These are phyloP conservation scores for Macrobrachium nipponense DNA, from an alignment of 1,140 invertebrate genomes.

Conservation along the genomic window DNA sequence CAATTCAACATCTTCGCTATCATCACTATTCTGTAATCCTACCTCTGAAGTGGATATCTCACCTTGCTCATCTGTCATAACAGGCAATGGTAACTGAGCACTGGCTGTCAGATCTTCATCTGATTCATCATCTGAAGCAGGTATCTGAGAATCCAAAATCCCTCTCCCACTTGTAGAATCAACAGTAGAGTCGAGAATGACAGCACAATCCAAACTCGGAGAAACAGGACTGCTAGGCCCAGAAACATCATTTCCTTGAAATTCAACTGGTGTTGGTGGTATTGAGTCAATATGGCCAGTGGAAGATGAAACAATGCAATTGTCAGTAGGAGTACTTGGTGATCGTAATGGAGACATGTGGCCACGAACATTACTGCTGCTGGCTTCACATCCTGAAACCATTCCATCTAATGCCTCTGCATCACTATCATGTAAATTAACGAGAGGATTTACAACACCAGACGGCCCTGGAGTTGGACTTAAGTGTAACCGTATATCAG, in stretches of 20 bases:
- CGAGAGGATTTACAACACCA: constrained; percentile 20
- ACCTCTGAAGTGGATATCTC: constrained; percentile 54
- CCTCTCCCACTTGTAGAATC: constrained; percentile 61
- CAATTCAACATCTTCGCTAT: constrained; percentile 45
- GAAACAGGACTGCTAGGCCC: constrained; percentile 40
- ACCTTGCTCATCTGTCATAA: constrained; percentile 32
- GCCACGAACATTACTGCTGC: constrained; percentile 30
- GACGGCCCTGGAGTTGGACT: constrained; percentile 32
- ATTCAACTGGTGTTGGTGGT: constrained; percentile 49
- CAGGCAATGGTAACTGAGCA: constrained; percentile 39
- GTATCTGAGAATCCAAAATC: constrained; percentile 31
- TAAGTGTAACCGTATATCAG: not conserved
- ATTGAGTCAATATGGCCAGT: constrained; percentile 71
- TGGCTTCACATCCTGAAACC: constrained; percentile 41
- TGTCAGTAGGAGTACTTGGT: constrained; percentile 58
- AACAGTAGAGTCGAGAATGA: constrained; percentile 61
- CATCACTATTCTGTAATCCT: constrained; percentile 44
- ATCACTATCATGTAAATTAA: constrained; percentile 34
- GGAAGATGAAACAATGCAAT: constrained; percentile 68
- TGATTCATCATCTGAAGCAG: constrained; percentile 22
- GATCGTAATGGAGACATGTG: constrained; percentile 41
- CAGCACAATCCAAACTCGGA: constrained; percentile 38
- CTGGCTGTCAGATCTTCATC: constrained; percentile 34
- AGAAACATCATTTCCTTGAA: constrained; percentile 58
- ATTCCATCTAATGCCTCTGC: constrained; percentile 38